Evolutionary conservation across 2,888 invertebrate species (phyloP).

Genomic region (Anoncus sp.): DNA sequence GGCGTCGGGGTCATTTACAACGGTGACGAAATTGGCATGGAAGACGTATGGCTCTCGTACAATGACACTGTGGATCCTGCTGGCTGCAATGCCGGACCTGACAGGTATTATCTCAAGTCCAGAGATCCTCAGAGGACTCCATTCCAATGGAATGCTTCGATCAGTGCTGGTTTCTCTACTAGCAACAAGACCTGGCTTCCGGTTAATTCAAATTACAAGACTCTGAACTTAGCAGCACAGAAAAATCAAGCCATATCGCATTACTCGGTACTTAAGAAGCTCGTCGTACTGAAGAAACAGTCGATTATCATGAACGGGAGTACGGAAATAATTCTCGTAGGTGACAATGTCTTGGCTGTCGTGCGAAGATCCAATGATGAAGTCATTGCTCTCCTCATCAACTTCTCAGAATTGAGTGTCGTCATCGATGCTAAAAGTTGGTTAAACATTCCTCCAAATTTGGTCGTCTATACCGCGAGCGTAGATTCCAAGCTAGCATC

Average conservation of each 20-base stretch:
- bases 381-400: constrained; percentile 71
- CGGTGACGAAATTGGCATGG: constrained; percentile 94
- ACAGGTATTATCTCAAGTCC: constrained; percentile 85
- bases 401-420: constrained; percentile 65
- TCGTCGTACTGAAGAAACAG: constrained; percentile 84
- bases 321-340: constrained; percentile 74
- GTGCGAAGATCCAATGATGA: constrained; percentile 64
- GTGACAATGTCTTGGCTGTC: constrained; percentile 70
- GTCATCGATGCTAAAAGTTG: constrained; percentile 70
- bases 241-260: constrained; percentile 84
- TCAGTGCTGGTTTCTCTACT: constrained; percentile 87
- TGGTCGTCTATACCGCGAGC: constrained; percentile 71
- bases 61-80: constrained; percentile 87
- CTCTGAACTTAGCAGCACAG: constrained; percentile 86
- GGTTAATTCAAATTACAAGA: constrained; percentile 86
- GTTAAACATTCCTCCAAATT: constrained; percentile 68
- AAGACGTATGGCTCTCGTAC: constrained; percentile 86
- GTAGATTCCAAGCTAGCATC: constrained; percentile 64
- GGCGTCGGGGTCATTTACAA: constrained; percentile 89
- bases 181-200: constrained; percentile 87
- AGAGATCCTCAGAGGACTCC: constrained; percentile 89
- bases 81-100: constrained; percentile 87
- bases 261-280: constrained; percentile 85
- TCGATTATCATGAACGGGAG: constrained; percentile 83
- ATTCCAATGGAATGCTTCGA: constrained; percentile 86